These are phyloP conservation scores for Denticeps clupeoides DNA, from an alignment of 2,797 vertebrate species.

Conservation along the genomic window DNA sequence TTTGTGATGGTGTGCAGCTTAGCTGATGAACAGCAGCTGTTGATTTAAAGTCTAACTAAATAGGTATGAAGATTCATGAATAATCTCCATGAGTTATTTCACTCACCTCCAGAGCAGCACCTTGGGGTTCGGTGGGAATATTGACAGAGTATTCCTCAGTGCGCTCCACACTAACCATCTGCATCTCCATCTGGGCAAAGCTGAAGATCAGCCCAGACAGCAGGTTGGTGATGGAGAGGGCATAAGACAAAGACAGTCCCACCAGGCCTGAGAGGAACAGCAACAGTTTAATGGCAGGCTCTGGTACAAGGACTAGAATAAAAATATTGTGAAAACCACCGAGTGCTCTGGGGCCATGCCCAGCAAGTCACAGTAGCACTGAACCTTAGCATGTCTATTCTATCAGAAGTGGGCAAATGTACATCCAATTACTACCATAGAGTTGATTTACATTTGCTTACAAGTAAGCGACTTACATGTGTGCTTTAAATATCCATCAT, in stretches of 20 bases:
- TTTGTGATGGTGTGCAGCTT: too few species aligned
- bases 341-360: too few species aligned
- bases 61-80: neutral
- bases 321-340: too few species aligned
- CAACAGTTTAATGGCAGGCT: neutral
- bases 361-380: too few species aligned
- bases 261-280: conserved; percentile 67
- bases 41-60: too few species aligned
- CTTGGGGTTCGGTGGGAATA: conserved; percentile 67
- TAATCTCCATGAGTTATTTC: neutral
- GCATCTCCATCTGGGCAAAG: conserved; percentile 86
- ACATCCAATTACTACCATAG: too few species aligned
- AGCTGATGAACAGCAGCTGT: too few species aligned
- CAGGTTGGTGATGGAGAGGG: conserved; percentile 78
- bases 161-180: conserved; percentile 90
- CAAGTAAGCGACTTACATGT: too few species aligned
- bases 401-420: too few species aligned
- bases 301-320: neutral
- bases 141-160: conserved; percentile 79
- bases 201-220: conserved; percentile 81
- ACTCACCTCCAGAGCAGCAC: conserved; percentile 58
- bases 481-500: too few species aligned
- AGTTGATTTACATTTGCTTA: too few species aligned
- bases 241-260: conserved; percentile 83
- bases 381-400: too few species aligned